These are phyloP conservation scores for Oppia nitens DNA, from an alignment of 1,140 invertebrate species.

Conservation along the genomic window DNA sequence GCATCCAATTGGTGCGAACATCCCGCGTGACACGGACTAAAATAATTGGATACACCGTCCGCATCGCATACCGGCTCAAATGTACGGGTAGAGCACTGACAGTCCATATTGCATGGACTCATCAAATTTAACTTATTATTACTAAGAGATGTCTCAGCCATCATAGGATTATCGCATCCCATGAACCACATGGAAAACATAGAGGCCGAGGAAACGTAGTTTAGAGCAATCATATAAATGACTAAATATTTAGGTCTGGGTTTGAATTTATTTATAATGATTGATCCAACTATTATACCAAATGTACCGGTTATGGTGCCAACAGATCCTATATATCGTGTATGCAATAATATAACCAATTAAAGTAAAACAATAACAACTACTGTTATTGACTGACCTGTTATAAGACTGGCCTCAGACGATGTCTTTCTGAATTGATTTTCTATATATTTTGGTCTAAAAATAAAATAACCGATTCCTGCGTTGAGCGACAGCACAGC, in stretches of 20 bases:
- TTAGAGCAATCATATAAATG: slow-evolving; percentile 40
- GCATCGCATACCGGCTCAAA: slow-evolving; percentile 46
- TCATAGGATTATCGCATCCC: neutral
- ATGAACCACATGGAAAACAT: neutral
- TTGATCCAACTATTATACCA: slow-evolving; percentile 19
- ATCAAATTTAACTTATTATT: neutral
- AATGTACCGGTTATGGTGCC: slow-evolving; percentile 13
- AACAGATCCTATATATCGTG: neutral
- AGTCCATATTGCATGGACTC: slow-evolving; percentile 24
- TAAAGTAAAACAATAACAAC: neutral
- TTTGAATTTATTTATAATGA: slow-evolving; percentile 16
- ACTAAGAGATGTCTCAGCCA: neutral
- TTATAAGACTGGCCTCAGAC: slow-evolving; percentile 37
- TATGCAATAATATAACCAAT: neutral
- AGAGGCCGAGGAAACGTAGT: neutral
- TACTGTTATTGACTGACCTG: slow-evolving; percentile 13
- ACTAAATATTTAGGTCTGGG: slow-evolving; percentile 45
- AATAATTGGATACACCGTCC: slow-evolving; percentile 54
- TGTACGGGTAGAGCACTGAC: slow-evolving; percentile 19
- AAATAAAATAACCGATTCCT: slow-evolving; percentile 54
- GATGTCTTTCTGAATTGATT: slow-evolving; percentile 53
- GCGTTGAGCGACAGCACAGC: slow-evolving; percentile 49
- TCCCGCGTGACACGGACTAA: slow-evolving; percentile 72
- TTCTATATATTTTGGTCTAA: slow-evolving; percentile 57
- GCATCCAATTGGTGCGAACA: slow-evolving; percentile 31